Base-by-base conservation (phyloP, 2,113 vertebrate genomes). In the Piprites chloris region DNA sequence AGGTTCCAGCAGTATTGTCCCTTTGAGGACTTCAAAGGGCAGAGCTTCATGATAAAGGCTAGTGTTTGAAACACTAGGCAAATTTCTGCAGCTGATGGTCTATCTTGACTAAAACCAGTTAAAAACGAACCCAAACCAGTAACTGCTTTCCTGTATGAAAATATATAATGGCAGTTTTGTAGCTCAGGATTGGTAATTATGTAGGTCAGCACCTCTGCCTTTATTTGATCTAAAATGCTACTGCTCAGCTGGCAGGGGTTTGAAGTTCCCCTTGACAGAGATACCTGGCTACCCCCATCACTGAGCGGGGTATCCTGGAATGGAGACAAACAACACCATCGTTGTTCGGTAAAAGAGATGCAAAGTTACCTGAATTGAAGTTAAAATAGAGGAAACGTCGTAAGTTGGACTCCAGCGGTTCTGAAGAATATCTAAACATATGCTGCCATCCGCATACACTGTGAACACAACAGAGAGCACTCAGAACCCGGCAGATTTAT, bases 351-450 rank as follows among this genome's bases (percentile, higher is more conserved):
- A 62, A 56, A 92, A 32, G 0, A 79, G 32, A 56, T 30, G n/a
- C 8, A 52, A 67, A 95, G 95, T 96, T 93, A 99, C 99, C 99
- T 99, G 99, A 98, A 99, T 99, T 89, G 99, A 99, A 85, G 99
- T 99, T 98, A 99, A 98, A 98, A 99, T 99, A 97, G 99, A 99
- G 67, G 99, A 99, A 58, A 99, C 99, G 71, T 99, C 99, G 0
- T 99, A 99, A 9, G 99, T 99, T 80, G 99, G 99, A 97, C 99
- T 99, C 99, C 99, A 99, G 94, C 99, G 99, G 95, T 99, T 99
- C 98, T 99, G 99, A 97, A 99, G 99, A 91, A 99, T 99, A 98
- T 99, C 99, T 99, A 99, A 98, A 99, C 99, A 99, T 98, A 99
- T 99, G 98, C 99, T 99, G 85, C 99, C 99, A 97, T 99, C 99